Conservation (phyloP, 2,113 vertebrate species). For the Phylloscopus whistleri region DNA sequence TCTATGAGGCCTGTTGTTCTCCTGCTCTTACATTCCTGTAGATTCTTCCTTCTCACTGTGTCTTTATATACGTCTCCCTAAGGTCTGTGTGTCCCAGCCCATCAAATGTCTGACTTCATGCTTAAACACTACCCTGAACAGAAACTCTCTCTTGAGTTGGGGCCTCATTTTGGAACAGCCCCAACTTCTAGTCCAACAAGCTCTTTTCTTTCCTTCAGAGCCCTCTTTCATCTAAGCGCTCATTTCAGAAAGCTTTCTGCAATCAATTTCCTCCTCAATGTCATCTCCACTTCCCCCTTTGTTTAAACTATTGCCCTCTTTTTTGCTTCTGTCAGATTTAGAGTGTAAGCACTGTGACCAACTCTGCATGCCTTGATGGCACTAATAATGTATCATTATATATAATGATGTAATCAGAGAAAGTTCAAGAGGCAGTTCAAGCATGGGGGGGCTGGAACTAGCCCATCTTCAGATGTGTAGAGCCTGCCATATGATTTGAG, state of each 20-base stretch:
- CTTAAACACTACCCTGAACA: background rate
- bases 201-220: conserved; percentile 4
- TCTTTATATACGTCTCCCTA: background rate
- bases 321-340: conserved; percentile 39
- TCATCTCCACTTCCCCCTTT: conserved; percentile 39
- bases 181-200: background rate
- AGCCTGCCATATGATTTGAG: background rate
- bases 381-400: conserved; percentile 56
- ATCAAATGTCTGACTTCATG: background rate
- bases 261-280: conserved; percentile 58
- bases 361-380: conserved; percentile 21
- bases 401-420: conserved; percentile 55
- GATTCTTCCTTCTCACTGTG: background rate
- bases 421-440: conserved; percentile 60
- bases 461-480: background rate
- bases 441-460: conserved; percentile 4
- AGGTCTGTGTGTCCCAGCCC: background rate
- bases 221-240: conserved; percentile 3
- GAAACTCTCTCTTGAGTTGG: background rate
- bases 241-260: conserved; percentile 52
- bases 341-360: conserved; percentile 37
- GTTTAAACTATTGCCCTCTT: conserved; percentile 48
- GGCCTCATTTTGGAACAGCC: conserved; percentile 9
- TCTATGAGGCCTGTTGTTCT: background rate
- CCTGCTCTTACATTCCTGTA: background rate